phyloP scores from a whole-genome alignment of 1,140 invertebrate species.

The Drosophila elegans region DNA sequence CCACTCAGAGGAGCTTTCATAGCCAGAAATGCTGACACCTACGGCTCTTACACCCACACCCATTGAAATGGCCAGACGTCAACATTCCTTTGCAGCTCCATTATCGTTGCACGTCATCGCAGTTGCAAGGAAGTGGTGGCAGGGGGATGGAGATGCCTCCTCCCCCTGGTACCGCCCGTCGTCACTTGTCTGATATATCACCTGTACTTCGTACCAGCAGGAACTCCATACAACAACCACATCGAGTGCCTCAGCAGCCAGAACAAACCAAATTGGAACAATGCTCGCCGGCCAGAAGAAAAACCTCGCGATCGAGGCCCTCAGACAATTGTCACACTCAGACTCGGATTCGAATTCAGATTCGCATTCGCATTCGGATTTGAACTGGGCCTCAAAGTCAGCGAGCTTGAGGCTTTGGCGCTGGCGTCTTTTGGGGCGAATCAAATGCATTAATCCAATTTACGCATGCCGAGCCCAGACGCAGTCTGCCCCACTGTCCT shows the following conservation, averaged over 20 bases:
- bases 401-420: slow-evolving; percentile 27
- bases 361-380: slow-evolving; percentile 6
- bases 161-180: slow-evolving; percentile 55
- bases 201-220: slow-evolving; percentile 54
- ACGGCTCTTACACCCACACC: slow-evolving; percentile 61
- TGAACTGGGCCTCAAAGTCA: slow-evolving; percentile 28
- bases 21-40: slow-evolving; percentile 59
- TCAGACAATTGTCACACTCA: slow-evolving; percentile 73
- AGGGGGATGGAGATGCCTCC: slow-evolving; percentile 1
- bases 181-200: slow-evolving; percentile 83
- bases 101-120: slow-evolving; percentile 77
- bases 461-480: slow-evolving; percentile 67
- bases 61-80: slow-evolving; percentile 57
- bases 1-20: slow-evolving; percentile 21
- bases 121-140: slow-evolving; percentile 12
- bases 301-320: slow-evolving; percentile 39
- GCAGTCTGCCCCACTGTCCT: slow-evolving; percentile 34
- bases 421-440: slow-evolving; percentile 63
- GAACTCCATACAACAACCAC: slow-evolving; percentile 5
- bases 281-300: slow-evolving; percentile 37
- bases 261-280: slow-evolving; percentile 76
- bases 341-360: slow-evolving; percentile 1
- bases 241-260: slow-evolving; percentile 30
- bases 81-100: slow-evolving; percentile 69
- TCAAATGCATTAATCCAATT: slow-evolving; percentile 83